phyloP scores from a whole-genome alignment of 2,113 vertebrate genomes.

The Chrysochloris asiatica region DNA sequence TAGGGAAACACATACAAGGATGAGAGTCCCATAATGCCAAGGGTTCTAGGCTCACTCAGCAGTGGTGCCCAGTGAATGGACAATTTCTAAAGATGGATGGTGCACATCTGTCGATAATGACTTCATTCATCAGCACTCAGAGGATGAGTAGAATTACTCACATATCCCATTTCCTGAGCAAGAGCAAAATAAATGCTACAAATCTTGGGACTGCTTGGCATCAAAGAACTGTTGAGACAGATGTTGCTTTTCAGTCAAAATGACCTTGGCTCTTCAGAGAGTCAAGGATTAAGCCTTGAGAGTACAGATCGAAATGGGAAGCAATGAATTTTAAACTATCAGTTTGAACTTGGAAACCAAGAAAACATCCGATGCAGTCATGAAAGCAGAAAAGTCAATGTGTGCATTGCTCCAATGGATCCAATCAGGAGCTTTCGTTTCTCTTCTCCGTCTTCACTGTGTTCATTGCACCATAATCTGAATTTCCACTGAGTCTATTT shows the following conservation, averaged over 20 bases:
- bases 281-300: not conserved
- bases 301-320: not conserved
- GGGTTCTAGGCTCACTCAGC: not conserved
- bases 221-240: not conserved
- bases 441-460: not conserved
- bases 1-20: not conserved
- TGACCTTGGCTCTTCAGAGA: not conserved
- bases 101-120: fast-evolving
- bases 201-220: not conserved
- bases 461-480: not conserved
- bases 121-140: not conserved
- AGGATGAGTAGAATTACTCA: not conserved
- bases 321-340: not conserved
- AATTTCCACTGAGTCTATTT: constrained; percentile 63
- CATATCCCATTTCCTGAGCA: not conserved
- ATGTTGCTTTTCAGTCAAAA: constrained; percentile 8
- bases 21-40: not conserved
- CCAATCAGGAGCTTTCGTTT: not conserved
- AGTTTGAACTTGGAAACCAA: constrained; percentile 47
- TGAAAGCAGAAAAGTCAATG: constrained; percentile 20
- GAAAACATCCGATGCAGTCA: constrained; percentile 58
- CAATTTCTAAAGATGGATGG: not conserved
- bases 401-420: fast-evolving
- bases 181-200: not conserved
- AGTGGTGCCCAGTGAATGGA: not conserved